Evolutionary conservation across 2,797 vertebrate species (phyloP), one percentile per base, ranked within the genome.

Genomic region (Spea hammondii): DNA sequence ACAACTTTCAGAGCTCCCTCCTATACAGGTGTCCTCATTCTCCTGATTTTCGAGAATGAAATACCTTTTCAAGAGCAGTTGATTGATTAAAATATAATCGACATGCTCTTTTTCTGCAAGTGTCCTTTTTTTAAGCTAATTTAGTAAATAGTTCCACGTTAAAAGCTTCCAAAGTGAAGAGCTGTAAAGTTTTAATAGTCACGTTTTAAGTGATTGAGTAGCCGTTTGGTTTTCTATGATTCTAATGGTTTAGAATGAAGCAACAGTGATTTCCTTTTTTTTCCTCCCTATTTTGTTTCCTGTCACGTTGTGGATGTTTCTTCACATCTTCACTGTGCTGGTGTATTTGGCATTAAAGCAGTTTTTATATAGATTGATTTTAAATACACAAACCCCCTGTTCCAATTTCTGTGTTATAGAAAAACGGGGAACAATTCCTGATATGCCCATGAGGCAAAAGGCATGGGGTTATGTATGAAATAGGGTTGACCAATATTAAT

Each of bases 351-450:
- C 91, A 86, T 90, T 90, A 91, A 89, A 91, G 93, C 94, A 93
- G 95, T 14, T 70, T 9, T 13, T 17, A 8, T 60, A 50, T 77
- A 47, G 46, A 62, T 6, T 8, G 14, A 62, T 17, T 14, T 86
- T 78, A 88, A 85, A 86, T 79, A 88, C 77, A 72, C 62, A 72
- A 78, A 78, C 53, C 71, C 69, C 68, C 69, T 59, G 72, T 87
- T 86, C 73, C 83, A 81, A 88, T 85, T 87, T 82, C 86, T 90
- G 82, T 86, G 89, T 86, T 77, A 85, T 84, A 79, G 88, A 86
- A 88, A 84, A 90, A 84, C 90, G 88, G 92, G 91, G 93, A 95
- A 93, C 91, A 94, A 92, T 93, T 72, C 53, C 53, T 68, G 32
- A 8, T 65, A 65, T 77, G 74, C 64, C 74, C 73, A 51, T 48